A percentile compares a stretch with the other conserved stretches of the same genome.
Conservation (phyloP, 92 coral and sea anemone genomes). For the Chrysogorgia sp. region DNA sequence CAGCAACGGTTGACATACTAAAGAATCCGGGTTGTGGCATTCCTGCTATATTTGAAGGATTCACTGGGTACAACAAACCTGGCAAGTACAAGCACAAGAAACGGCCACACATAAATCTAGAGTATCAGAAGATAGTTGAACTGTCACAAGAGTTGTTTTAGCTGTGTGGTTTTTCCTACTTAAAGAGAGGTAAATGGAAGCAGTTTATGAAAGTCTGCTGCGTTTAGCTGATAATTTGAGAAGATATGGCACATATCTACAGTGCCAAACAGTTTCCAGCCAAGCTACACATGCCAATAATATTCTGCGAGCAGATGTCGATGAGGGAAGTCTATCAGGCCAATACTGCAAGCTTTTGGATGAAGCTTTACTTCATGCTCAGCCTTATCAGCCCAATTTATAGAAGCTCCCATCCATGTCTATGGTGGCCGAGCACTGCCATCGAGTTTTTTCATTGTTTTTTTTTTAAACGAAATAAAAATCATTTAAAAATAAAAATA, state of each 20-base stretch:
- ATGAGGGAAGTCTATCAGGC: constrained; percentile 44
- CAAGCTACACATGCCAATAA: constrained; percentile 44
- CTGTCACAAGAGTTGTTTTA: constrained; percentile 34
- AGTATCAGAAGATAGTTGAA: constrained; percentile 22
- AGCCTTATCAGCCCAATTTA: constrained; percentile 40
- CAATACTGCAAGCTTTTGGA: constrained; percentile 37
- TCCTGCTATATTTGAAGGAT: constrained; percentile 29
- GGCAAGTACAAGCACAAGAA: constrained; percentile 48
- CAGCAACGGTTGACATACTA: constrained; percentile 44
- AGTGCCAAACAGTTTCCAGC: constrained; percentile 19
- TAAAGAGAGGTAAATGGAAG: constrained; percentile 49
- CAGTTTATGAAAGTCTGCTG: constrained; percentile 37
- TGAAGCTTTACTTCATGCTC: constrained; percentile 41
- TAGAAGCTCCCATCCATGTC: no score
- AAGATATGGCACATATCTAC: constrained; percentile 43
- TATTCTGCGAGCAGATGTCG: constrained; percentile 25
- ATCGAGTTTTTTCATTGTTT: no score
- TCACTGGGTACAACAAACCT: constrained; percentile 44
- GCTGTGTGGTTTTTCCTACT: constrained; percentile 31
- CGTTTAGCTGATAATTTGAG: constrained; percentile 45
- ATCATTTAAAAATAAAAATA: no score
- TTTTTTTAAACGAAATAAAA: no score
- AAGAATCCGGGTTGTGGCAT: constrained; percentile 37
- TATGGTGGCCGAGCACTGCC: no score
- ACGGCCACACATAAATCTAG: constrained; percentile 23